Evolutionary conservation across 2,113 vertebrate species (phyloP), one percentile per base, ranked within the genome.

Genomic region (Alligator sinensis): DNA sequence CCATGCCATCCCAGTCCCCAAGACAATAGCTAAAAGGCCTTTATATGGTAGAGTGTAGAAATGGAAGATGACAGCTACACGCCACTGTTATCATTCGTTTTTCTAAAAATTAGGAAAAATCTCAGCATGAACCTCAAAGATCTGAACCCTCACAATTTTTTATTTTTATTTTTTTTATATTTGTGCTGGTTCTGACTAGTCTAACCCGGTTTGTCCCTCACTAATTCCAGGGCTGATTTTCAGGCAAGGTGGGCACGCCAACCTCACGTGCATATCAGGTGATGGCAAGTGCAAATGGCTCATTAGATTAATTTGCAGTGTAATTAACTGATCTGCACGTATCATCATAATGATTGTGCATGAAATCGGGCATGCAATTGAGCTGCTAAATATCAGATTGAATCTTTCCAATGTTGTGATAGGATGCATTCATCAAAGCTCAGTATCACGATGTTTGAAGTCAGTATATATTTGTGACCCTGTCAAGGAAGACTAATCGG

Each of bases 191-290:
- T 83, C 60, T 76, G 66, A 25, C 38, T 81, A 18, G 54, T 22
- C 16, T 2, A 22, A 63, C 28, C 24, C 76, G 2, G 0, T 0
- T 60, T n/a, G 25, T 83, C 54, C 83, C 78, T 34, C 54, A 11
- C 38, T 7, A 70, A 10, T 55, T 59, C 21, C 0, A 0, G 75
- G 81, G 15, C 16, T 28, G 60, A 2, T 5, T 77, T 66, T 61
- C 89, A 82, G 79, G 13, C 18, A 47, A 4, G 22, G 30, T 88
- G 25, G 13, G 24, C 28, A 1, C 11, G 13, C 68, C 62, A 74
- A 55, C n/a, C 0, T 0, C 9, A 2, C 0, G 0, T 19, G 63
- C 3, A 0, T 21, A 80, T 38, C 84, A n/a, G 74, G 21, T 17
- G 16, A 60, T 66, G 57, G 10, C 0, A 0, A 12, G 55, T 77